Conservation (phyloP, 2,797 vertebrate genomes). For the Anabacerthia variegaticeps region DNA sequence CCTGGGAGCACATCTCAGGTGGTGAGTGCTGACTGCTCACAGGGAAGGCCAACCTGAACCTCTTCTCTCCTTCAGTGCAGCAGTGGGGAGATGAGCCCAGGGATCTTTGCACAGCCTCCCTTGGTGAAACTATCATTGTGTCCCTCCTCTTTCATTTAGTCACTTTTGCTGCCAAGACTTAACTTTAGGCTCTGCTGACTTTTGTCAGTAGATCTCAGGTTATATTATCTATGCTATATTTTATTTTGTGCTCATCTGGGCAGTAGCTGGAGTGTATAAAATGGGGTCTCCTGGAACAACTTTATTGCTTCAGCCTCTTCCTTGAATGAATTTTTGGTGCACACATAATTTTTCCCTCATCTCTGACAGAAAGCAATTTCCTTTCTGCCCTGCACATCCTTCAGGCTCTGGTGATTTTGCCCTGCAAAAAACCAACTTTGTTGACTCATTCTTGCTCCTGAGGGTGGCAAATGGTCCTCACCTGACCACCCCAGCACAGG, state of each 20-base stretch:
- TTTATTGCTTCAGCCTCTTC: conserved; percentile 29
- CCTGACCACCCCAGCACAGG: neutral
- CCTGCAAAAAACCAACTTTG: neutral
- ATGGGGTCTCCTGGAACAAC: conserved; percentile 11
- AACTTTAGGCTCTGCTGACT: conserved; percentile 15
- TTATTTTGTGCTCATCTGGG: conserved; percentile 13
- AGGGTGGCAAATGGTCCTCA: neutral
- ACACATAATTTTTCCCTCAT: neutral
- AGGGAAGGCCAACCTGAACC: neutral
- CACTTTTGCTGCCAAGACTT: neutral
- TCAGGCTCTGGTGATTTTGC: neutral
- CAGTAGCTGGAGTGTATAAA: conserved; percentile 35
- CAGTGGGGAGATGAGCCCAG: neutral
- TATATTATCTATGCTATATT: conserved; percentile 21
- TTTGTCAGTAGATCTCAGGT: conserved; percentile 26
- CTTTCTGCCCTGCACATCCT: neutral
- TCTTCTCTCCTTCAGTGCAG: neutral
- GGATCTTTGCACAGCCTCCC: neutral
- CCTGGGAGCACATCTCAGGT: neutral
- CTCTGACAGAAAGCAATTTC: conserved; percentile 52
- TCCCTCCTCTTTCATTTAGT: neutral
- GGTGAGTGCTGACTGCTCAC: neutral
- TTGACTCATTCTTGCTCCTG: neutral
- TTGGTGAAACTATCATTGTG: neutral
- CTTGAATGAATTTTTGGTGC: neutral